Base-by-base conservation (phyloP, 2,113 vertebrate genomes). In the Nyctibius bracteatus region DNA sequence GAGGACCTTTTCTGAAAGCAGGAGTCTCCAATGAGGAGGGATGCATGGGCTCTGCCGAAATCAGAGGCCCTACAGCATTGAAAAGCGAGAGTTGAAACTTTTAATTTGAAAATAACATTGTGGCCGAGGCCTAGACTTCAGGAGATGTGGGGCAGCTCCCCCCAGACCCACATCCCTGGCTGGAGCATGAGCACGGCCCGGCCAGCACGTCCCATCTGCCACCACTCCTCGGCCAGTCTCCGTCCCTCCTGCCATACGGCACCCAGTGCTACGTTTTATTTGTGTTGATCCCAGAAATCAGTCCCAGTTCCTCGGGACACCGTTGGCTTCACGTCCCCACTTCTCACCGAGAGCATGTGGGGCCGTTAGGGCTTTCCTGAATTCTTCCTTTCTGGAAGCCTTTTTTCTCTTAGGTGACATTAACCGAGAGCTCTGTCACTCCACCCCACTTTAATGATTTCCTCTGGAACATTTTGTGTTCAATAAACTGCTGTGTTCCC, bases 391-490 rank as follows among this genome's bases (percentile, higher is more conserved):
- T 91, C 86, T 92, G 52, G 57, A 92, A 74, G 79, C 57, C 35
- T 33, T 84, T 95, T 95, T 77, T 66, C 86, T 90, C 43, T 35
- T 22, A 63, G 88, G 75, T 84, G 95, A 84, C 77, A 74, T 39
- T 47, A 62, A 66, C 49, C 2, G 5, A 2, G 28, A 55, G 28
- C 37, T 84, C 62, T 74, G 82, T 71, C 91, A 30, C 92, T 51
- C 73, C 89, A 63, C 90, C 79, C 92, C 58, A 11, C 83, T 91
- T 88, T 90, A 94, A 92, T 28, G 33, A 74, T 62, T 78, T 92
- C 94, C 88, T 89, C 77, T 46, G 70, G 92, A 78, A 86, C 61
- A 55, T 84, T 84, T 15, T 21, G 77, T 52, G 71, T 71, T 68
- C 83, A 43, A 59, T 13, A 62, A 68, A 75, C 41, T 2, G 23